These are phyloP conservation scores for Diarsia brunnea DNA, from an alignment of 2,888 invertebrate genomes.

Conservation along the genomic window DNA sequence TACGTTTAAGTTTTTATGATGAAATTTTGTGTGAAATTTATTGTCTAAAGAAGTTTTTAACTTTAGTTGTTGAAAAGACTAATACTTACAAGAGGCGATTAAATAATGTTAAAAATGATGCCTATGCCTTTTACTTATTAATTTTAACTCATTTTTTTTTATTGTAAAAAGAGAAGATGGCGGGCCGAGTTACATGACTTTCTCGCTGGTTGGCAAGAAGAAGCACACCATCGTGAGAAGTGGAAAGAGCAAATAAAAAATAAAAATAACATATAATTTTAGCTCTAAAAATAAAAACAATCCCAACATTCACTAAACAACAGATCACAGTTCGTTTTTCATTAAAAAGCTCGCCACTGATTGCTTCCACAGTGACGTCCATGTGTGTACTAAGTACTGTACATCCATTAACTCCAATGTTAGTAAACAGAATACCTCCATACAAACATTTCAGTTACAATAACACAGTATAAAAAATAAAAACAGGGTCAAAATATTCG, in stretches of 20 bases:
- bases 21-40: not conserved
- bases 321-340: constrained; percentile 33
- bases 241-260: too few species aligned
- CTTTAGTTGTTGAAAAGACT: not conserved
- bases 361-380: constrained; percentile 28
- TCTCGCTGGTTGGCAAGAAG: too few species aligned
- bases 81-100: not conserved
- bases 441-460: constrained; percentile 68
- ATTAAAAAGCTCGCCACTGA: constrained; percentile 29
- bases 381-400: constrained; percentile 49
- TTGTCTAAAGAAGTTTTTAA: not conserved
- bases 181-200: too few species aligned
- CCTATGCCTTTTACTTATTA: not conserved
- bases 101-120: not conserved
- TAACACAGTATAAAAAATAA: constrained; percentile 74
- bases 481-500: constrained; percentile 80
- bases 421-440: constrained; percentile 64
- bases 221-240: too few species aligned
- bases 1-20: constrained; percentile 39
- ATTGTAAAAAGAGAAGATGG: too few species aligned
- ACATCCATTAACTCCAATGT: constrained; percentile 60
- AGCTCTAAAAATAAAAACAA: not conserved
- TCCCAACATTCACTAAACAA: constrained; percentile 15
- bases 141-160: not conserved
- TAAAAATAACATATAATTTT: too few species aligned